Evolutionary conservation across 2,113 vertebrate species (phyloP).

Genomic region (Paedocypris sp.): DNA sequence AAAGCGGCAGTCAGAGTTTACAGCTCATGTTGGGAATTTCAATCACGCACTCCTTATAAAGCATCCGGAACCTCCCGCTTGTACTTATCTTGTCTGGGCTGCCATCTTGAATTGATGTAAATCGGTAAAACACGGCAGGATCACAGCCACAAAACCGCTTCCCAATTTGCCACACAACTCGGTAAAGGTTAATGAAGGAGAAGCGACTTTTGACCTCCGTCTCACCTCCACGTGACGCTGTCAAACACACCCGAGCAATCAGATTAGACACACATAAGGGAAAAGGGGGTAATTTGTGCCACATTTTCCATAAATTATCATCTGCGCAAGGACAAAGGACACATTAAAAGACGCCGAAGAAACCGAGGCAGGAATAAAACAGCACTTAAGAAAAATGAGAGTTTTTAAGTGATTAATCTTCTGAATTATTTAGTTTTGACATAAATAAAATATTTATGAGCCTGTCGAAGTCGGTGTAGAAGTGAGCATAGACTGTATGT

Average conservation of each 20-base stretch:
- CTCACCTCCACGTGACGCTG: neutral
- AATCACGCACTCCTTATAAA: neutral
- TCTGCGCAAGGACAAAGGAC: neutral
- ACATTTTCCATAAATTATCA: neutral
- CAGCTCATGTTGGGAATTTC: neutral
- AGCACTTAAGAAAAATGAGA: too few species aligned
- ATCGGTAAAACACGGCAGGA: neutral
- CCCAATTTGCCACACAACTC: neutral
- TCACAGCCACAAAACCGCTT: neutral
- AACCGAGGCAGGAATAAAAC: neutral
- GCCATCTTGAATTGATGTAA: neutral
- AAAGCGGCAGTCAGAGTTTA: neutral
- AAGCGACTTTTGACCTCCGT: neutral
- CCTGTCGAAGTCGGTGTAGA: too few species aligned
- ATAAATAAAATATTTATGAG: neutral
- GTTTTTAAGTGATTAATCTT: too few species aligned
- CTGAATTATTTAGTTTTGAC: too few species aligned
- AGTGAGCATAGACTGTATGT: too few species aligned
- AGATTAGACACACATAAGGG: neutral
- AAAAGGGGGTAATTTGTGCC: neutral
- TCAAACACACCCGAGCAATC: neutral
- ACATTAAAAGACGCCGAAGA: neutral
- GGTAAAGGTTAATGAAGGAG: constrained; percentile 1
- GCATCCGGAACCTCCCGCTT: neutral
- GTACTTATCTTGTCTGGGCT: neutral